Evolutionary conservation across 2,113 vertebrate genomes (phyloP), one percentile per base, ranked within the genome.

Genomic region (Mixornis gularis): DNA sequence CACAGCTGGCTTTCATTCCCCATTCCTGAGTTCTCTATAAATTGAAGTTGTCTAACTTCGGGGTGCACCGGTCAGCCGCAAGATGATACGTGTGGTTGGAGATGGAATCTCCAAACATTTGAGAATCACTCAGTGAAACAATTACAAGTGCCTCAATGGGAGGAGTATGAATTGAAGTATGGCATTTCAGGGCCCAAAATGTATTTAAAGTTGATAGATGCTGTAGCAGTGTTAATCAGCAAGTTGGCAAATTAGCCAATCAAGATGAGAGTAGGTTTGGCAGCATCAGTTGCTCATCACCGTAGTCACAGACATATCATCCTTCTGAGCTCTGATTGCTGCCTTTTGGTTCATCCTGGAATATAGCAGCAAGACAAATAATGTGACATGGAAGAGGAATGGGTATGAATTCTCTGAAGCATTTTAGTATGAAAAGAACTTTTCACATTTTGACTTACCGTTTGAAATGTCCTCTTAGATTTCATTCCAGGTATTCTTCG

Each of bases 401-500:
- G 21, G 17, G 2, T 81, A 12, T 71, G 65, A 92, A 71, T 81
- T 90, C 44, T 22, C 29, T 58, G 38, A 72, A 77, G 43, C 9
- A 9, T 85, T 90, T 84, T 49, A 53, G 41, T 72, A 27, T 62
- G 73, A 70, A 85, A 90, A 79, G 30, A 74, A 25, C 44, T 93
- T 93, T 85, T 94, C 40, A 26, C 15, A 3, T 88, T 79, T 85
- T 80, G 41, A 66, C 34, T 59, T 96, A 92, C 95, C 29, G 3
- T 94, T 89, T 94, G 46, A 51, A 93, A 93, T 95, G 81, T 82
- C 20, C 40, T 96, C 94, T 93, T 97, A 99, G 99, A 98, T 94
- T 98, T 99, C 90, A 97, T 99, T 71, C 98, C 98, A 55, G 98
- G 97, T 96, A 99, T 99, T 94, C 93, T 99, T 92, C 96, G 93